Percentiles rank a stretch among this genome's conserved stretches.
Evolutionary conservation across 2,113 vertebrate species (phyloP).

Genomic region (Hemiprocne comata): DNA sequence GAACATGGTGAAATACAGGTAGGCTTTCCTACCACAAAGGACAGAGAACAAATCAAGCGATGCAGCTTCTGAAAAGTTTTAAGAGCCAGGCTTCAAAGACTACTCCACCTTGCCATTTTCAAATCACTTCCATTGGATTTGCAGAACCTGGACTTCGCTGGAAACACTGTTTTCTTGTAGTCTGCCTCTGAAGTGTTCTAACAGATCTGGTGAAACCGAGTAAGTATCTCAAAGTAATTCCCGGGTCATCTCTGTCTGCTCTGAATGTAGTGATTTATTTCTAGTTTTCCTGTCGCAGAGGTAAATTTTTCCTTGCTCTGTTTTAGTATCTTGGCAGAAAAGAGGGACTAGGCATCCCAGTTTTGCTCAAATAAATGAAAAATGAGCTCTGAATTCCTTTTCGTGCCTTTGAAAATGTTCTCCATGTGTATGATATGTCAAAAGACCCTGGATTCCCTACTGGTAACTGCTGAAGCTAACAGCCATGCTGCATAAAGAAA

Average conservation of each 20-base stretch:
- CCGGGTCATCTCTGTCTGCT: neutral
- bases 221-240: neutral
- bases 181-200: neutral
- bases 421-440: fast-evolving
- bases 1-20: neutral
- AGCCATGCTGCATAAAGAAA: neutral
- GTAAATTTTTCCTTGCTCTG: neutral
- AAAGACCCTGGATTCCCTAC: neutral
- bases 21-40: neutral
- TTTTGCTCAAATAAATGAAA: neutral
- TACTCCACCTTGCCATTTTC: neutral
- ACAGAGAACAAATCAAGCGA: neutral
- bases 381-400: neutral
- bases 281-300: neutral
- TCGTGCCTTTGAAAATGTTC: neutral
- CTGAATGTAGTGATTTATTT: neutral
- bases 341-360: neutral
- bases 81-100: neutral
- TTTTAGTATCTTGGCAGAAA: neutral
- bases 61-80: neutral
- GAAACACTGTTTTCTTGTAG: neutral
- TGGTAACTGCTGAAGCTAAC: neutral
- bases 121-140: neutral
- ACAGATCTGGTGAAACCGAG: neutral
- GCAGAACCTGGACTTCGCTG: neutral